These are phyloP conservation scores for Chrysomallon squamiferum DNA, from an alignment of 1,140 invertebrate species.

Conservation along the genomic window DNA sequence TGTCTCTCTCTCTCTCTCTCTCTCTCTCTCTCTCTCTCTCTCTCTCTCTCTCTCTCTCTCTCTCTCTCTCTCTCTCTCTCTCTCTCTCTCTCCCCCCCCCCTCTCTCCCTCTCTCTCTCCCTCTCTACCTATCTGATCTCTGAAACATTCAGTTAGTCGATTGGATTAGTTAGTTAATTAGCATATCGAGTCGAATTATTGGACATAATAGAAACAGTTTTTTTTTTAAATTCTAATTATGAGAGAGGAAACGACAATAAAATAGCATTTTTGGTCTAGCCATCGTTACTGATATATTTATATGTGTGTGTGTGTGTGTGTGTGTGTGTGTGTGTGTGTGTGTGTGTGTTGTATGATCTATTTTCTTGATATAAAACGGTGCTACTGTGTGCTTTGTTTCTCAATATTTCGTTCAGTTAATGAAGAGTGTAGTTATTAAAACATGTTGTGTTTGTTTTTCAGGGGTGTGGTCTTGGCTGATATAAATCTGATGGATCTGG, in stretches of 20 bases:
- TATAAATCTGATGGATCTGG: conserved; percentile 58
- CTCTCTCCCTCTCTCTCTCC: neutral
- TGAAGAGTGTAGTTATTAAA: too few species aligned
- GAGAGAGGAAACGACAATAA: too few species aligned
- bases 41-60: neutral
- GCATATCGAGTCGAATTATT: too few species aligned
- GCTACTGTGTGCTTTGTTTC: neutral
- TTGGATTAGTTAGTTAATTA: too few species aligned
- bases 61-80: neutral
- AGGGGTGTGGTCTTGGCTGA: conserved; percentile 64
- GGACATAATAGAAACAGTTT: too few species aligned
- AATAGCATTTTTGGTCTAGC: neutral
- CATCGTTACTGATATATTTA: neutral
- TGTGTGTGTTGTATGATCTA: neutral
- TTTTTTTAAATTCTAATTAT: too few species aligned
- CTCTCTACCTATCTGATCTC: neutral
- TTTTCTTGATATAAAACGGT: neutral
- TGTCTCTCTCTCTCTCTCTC: neutral
- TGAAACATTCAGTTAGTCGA: too few species aligned
- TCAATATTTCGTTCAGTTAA: too few species aligned
- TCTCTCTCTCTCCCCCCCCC: neutral
- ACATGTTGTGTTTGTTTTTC: too few species aligned
- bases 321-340: neutral
- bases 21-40: neutral
- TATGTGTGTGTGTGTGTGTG: neutral